Evolutionary conservation across 2,888 invertebrate species (phyloP).

Genomic region (Drosophila pullipes): DNA sequence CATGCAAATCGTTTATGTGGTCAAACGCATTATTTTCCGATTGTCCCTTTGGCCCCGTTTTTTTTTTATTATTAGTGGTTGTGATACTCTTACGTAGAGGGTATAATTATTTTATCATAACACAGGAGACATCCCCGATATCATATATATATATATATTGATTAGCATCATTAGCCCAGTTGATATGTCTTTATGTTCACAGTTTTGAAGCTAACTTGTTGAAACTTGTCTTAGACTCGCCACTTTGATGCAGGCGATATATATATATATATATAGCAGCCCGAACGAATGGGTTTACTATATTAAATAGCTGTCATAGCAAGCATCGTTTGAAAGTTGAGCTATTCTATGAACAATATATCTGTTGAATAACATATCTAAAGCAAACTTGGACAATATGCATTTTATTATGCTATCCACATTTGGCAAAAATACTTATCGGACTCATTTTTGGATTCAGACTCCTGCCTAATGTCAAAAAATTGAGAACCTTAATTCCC

Average conservation of each 20-base stretch:
- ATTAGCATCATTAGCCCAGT: background rate
- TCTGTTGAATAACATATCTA: no score
- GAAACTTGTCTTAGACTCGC: background rate
- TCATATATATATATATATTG: background rate
- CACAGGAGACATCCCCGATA: background rate
- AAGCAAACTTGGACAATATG: no score
- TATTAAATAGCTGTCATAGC: no score
- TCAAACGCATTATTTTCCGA: slow-evolving; percentile 75
- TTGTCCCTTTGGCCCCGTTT: slow-evolving; percentile 24
- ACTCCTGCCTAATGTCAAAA: background rate
- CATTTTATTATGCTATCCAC: no score
- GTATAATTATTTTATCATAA: background rate
- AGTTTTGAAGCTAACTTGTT: background rate
- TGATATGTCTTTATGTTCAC: background rate
- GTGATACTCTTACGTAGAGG: background rate
- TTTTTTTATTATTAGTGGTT: slow-evolving; percentile 2
- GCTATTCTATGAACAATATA: no score
- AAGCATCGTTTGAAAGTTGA: no score
- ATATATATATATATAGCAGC: no score
- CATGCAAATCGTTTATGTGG: slow-evolving; percentile 78
- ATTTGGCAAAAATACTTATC: no score
- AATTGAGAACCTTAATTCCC: background rate
- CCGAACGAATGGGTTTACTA: no score
- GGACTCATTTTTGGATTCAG: background rate
- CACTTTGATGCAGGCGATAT: no score